phyloP scores from a whole-genome alignment of 2,888 invertebrate species.

The Platerodrilus igneus region DNA sequence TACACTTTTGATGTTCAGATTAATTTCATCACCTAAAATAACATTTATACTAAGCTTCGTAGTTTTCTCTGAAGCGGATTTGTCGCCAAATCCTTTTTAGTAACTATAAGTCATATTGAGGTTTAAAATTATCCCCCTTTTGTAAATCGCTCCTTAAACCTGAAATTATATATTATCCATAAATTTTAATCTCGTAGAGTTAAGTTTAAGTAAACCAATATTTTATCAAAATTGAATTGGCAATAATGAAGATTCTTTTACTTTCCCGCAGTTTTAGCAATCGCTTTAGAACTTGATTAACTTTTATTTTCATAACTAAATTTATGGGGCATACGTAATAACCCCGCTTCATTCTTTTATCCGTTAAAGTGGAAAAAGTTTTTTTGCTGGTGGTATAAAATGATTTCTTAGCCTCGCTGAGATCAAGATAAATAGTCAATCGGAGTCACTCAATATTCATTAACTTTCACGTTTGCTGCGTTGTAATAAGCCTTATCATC shows the following conservation, averaged over 20 bases:
- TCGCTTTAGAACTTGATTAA: conserved; percentile 29
- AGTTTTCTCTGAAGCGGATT: too few relatives aligned
- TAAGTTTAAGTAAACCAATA: too few relatives aligned
- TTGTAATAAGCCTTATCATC: conserved; percentile 18
- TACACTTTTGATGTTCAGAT: too few relatives aligned
- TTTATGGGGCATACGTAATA: conserved; percentile 30
- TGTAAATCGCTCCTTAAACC: too few relatives aligned
- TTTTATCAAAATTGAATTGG: conserved; percentile 20
- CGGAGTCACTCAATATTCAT: conserved; percentile 20
- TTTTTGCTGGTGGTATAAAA: too few relatives aligned
- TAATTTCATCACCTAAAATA: too few relatives aligned
- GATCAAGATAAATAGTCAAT: conserved; percentile 23
- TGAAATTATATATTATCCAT: too few relatives aligned
- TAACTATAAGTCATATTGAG: too few relatives aligned
- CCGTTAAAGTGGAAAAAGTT: conserved; percentile 18
- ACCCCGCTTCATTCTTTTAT: conserved; percentile 20
- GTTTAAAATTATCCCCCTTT: too few relatives aligned
- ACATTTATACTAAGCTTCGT: too few relatives aligned
- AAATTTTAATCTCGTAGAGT: too few relatives aligned
- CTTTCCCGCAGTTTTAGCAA: conserved; percentile 16
- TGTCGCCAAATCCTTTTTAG: too few relatives aligned
- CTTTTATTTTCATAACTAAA: conserved; percentile 29
- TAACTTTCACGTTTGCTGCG: conserved; percentile 18
- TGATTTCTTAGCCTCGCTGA: conserved; percentile 18
- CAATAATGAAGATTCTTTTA: conserved; percentile 21